Evolutionary conservation across 2,797 vertebrate genomes (phyloP).

Genomic region (Distichodus sexfasciatus): DNA sequence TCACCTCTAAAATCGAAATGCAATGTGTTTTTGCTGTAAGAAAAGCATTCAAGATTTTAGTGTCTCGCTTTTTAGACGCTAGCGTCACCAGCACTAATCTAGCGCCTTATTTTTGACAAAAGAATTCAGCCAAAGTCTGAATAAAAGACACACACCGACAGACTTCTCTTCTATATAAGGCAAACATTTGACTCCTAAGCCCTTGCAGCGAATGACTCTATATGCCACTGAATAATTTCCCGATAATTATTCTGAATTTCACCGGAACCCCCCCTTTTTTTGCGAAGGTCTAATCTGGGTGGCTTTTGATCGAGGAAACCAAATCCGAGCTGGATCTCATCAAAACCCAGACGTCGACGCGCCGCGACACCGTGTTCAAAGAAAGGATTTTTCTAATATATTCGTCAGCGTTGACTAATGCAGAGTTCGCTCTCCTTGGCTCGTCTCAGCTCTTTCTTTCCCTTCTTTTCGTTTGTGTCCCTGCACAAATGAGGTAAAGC

Average conservation of each 20-base stretch:
- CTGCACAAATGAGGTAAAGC: too few relatives aligned
- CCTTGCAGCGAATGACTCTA: constrained; percentile 53
- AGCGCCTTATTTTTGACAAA: constrained; percentile 3
- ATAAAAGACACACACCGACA: constrained; percentile 30
- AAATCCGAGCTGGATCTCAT: constrained; percentile 53
- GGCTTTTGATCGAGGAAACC: constrained; percentile 61
- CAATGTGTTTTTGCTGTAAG: not conserved
- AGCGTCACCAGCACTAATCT: not conserved
- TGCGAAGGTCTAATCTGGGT: constrained; percentile 62
- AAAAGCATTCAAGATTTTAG: not conserved
- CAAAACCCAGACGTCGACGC: constrained; percentile 42
- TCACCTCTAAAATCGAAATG: not conserved
- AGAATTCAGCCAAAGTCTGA: constrained; percentile 14
- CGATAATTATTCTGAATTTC: constrained; percentile 67
- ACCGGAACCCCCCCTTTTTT: constrained; percentile 52
- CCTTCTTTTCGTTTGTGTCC: too few relatives aligned
- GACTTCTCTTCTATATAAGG: constrained; percentile 30
- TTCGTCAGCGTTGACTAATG: constrained; percentile 45
- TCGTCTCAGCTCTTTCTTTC: too few relatives aligned
- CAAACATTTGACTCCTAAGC: constrained; percentile 66
- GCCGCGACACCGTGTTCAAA: constrained; percentile 30
- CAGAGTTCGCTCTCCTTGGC: too few relatives aligned
- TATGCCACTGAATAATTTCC: constrained; percentile 63
- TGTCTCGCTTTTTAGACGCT: not conserved
- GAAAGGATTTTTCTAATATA: constrained; percentile 42